Conservation (phyloP, 2,888 invertebrate species). For the Drosophila birchii region DNA sequence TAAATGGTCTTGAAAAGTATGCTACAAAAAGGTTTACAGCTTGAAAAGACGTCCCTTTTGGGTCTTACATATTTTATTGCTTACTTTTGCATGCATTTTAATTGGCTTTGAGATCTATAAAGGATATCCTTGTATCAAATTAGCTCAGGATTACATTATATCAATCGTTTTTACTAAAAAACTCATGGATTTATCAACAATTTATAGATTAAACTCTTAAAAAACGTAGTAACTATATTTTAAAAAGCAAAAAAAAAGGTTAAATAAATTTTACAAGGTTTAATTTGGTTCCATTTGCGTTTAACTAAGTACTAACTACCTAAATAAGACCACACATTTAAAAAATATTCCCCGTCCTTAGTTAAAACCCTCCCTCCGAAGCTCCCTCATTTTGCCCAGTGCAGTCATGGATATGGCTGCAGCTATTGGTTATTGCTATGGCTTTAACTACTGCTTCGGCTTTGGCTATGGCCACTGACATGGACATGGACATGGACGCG, state of each 20-base stretch:
- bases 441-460: conserved; percentile 31
- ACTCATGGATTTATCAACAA: no score
- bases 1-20: not conserved
- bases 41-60: not conserved
- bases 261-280: no score
- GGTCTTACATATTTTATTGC: not conserved
- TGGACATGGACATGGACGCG: conserved; percentile 9
- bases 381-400: conserved; percentile 1
- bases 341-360: not conserved
- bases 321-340: not conserved
- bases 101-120: not conserved
- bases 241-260: no score
- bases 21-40: not conserved
- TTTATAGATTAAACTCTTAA: no score
- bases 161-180: not conserved
- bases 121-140: no score
- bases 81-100: not conserved
- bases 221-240: no score
- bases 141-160: no score
- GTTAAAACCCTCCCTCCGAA: not conserved
- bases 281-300: no score
- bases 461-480: conserved; percentile 27
- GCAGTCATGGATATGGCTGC: conserved; percentile 33
- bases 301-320: not conserved
- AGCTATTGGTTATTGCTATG: conserved; percentile 31